Conservation (phyloP, 2,888 invertebrate genomes). For the Euplagia quadripunctaria region DNA sequence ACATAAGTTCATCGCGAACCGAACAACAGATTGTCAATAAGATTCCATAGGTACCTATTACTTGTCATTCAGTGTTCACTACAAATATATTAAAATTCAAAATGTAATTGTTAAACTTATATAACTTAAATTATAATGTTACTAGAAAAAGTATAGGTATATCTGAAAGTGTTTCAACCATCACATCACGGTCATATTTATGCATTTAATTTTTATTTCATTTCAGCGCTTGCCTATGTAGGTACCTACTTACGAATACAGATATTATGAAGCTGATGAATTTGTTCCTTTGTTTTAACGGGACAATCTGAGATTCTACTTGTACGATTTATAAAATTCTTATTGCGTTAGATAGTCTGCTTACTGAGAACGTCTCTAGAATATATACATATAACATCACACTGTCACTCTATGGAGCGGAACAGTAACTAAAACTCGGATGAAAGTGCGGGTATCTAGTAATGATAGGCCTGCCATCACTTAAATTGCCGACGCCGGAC, state of each 20-base stretch:
- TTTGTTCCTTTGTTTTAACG: neutral
- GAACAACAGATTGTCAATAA: slow-evolving; percentile 80
- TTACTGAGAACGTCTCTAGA: no score
- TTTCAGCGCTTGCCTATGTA: no score
- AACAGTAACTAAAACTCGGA: no score
- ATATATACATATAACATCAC: no score
- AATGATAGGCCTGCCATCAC: no score
- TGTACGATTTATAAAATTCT: neutral
- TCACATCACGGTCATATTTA: no score
- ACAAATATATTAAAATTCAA: neutral
- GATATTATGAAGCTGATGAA: neutral
- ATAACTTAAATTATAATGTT: neutral
- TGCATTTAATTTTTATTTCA: neutral
- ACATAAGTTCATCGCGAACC: slow-evolving; percentile 78
- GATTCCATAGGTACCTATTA: slow-evolving; percentile 64
- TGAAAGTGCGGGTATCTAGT: no score
- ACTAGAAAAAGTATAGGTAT: neutral
- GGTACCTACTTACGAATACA: no score
- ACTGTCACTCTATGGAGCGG: no score
- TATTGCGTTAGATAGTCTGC: no score
- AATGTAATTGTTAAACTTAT: neutral
- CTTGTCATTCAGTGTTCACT: slow-evolving; percentile 13
- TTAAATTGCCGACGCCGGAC: no score
- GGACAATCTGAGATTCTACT: neutral
- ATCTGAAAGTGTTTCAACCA: neutral